Conservation (phyloP, 2,888 invertebrate species). For the Drosophila villosipedis region DNA sequence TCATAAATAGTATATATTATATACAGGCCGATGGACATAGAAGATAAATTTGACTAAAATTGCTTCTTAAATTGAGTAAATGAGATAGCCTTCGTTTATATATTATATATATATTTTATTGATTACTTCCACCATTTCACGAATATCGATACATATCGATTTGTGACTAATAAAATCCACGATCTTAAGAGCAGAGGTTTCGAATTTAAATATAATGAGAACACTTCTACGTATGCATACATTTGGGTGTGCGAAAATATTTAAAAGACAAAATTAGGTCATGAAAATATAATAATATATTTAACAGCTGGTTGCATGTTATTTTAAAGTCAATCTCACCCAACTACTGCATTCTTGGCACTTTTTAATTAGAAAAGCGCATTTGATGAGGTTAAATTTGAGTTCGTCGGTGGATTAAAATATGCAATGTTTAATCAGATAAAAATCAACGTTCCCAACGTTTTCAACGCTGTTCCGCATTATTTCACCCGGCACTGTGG, state of each 20-base stretch:
- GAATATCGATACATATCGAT: background rate
- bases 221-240: no score
- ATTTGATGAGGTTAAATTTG: background rate
- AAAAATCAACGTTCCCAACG: slow-evolving; percentile 49
- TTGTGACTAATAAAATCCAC: background rate
- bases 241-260: background rate
- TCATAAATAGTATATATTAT: background rate
- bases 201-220: background rate
- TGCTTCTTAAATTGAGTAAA: no score
- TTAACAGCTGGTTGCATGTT: background rate
- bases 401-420: background rate
- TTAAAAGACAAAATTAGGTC: background rate
- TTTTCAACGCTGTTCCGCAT: slow-evolving; percentile 44
- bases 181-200: background rate
- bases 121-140: no score
- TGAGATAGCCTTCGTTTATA: no score
- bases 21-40: background rate
- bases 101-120: no score
- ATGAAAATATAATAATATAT: background rate
- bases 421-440: slow-evolving; percentile 59
- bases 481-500: slow-evolving; percentile 47
- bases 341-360: background rate
- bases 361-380: background rate
- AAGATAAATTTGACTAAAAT: background rate
- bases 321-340: background rate